These are phyloP conservation scores for Thripadectes ignobilis DNA, from an alignment of 2,797 vertebrate species.

Conservation along the genomic window DNA sequence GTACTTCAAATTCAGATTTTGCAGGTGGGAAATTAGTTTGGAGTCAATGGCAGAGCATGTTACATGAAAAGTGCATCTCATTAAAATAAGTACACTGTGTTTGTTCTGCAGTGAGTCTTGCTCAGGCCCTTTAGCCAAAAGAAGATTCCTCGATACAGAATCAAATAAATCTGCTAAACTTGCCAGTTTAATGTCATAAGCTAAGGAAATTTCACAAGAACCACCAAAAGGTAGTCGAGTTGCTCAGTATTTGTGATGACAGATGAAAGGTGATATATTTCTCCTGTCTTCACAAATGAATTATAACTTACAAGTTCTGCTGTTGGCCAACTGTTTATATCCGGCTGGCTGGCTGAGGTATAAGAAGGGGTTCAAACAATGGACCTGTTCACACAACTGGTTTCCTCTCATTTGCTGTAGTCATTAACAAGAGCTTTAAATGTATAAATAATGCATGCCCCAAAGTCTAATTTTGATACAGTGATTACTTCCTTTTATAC, in stretches of 20 bases:
- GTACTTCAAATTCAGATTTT: background rate
- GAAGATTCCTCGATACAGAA: background rate
- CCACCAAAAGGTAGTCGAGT: background rate
- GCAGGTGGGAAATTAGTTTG: background rate
- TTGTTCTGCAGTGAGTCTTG: background rate
- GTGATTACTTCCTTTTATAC: background rate
- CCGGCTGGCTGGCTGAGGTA: background rate
- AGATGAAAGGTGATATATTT: background rate
- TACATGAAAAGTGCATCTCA: background rate
- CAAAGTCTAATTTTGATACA: conserved; percentile 9
- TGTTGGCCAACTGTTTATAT: background rate
- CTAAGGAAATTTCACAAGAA: background rate
- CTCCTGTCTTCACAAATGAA: background rate
- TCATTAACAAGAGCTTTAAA: background rate
- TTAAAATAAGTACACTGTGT: background rate
- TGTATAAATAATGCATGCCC: background rate
- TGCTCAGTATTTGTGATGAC: background rate
- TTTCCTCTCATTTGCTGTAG: conserved; percentile 19
- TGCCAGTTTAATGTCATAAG: background rate
- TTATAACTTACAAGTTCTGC: background rate
- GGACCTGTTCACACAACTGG: conserved; percentile 4
- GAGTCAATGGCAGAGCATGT: rapidly evolving
- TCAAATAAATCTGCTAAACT: background rate
- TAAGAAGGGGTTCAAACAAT: background rate
- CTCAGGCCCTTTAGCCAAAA: background rate